Percentiles rank a stretch among this genome's conserved stretches.
These are phyloP conservation scores for Seladonia tumulorum DNA, from an alignment of 2,888 invertebrate genomes.

Conservation along the genomic window DNA sequence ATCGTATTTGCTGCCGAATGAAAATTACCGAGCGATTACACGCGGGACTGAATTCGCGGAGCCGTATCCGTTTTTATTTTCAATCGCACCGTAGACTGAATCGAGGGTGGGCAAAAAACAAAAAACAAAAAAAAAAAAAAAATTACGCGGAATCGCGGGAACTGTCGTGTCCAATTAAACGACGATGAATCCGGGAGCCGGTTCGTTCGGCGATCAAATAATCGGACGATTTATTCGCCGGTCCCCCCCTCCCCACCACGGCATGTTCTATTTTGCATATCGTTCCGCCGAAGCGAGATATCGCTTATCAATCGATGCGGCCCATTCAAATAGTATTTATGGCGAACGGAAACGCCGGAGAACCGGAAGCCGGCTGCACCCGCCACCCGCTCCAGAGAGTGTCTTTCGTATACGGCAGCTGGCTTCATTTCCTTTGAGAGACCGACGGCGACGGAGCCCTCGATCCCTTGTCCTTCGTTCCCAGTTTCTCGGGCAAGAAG, in stretches of 20 bases:
- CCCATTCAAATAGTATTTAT: constrained; percentile 49
- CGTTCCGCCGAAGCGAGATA: constrained; percentile 54
- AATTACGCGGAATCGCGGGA: constrained; percentile 6
- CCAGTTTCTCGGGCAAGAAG: neutral
- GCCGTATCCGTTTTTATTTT: neutral
- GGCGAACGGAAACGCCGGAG: constrained; percentile 11
- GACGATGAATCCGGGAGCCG: constrained; percentile 39
- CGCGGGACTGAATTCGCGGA: neutral
- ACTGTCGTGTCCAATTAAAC: constrained; percentile 47
- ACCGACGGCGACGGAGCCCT: too few relatives aligned
- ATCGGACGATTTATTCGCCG: constrained; percentile 56
- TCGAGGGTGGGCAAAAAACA: too few relatives aligned
- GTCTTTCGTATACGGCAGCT: constrained; percentile 14
- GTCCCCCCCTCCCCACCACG: too few relatives aligned
- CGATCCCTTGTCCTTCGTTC: constrained; percentile 22
- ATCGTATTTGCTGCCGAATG: neutral
- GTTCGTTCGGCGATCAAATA: constrained; percentile 45
- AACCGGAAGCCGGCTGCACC: constrained; percentile 19
- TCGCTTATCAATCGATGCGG: constrained; percentile 64
- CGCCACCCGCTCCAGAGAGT: constrained; percentile 28
- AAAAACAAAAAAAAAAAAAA: too few relatives aligned
- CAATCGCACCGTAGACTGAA: neutral
- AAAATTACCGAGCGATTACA: neutral
- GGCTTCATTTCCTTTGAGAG: constrained; percentile 31
- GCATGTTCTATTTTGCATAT: constrained; percentile 66